Evolutionary conservation across 2,113 vertebrate species (phyloP).

Genomic region (Nothoprocta perdicaria): DNA sequence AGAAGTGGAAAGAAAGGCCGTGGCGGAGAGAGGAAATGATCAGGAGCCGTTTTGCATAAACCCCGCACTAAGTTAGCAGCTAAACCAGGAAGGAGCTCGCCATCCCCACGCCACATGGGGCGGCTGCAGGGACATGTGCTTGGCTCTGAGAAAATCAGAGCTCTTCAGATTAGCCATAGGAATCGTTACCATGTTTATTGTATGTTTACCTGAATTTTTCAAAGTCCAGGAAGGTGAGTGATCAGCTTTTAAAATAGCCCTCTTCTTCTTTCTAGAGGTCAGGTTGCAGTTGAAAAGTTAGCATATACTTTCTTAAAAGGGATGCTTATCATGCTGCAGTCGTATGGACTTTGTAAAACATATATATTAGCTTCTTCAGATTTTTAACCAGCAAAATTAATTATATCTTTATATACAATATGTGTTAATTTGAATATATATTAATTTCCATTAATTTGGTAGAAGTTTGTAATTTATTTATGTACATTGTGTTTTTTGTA

Average conservation of each 20-base stretch:
- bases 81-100: conserved; percentile 66
- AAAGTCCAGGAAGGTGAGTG: conserved; percentile 81
- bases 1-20: conserved; percentile 4
- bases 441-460: not conserved
- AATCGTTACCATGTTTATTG: conserved; percentile 82
- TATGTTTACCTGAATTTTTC: conserved; percentile 91
- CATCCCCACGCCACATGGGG: not conserved
- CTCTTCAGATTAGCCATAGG: conserved; percentile 81
- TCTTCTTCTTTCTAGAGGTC: conserved; percentile 10
- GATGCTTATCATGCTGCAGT: not conserved
- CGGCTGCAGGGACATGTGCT: conserved; percentile 64
- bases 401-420: not conserved
- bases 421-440: too few species aligned
- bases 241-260: not conserved
- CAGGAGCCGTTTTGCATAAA: conserved; percentile 27
- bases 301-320: not conserved
- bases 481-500: not conserved
- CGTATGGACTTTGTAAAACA: not conserved
- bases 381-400: not conserved
- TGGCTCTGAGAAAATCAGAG: conserved; percentile 78
- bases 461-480: not conserved
- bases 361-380: not conserved
- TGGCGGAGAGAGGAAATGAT: conserved; percentile 72
- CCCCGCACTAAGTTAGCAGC: conserved; percentile 23
- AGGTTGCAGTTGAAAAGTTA: not conserved